Evolutionary conservation across 1,140 invertebrate genomes (phyloP), one percentile per base, ranked within the genome.

Genomic region (Hyles vespertilio): DNA sequence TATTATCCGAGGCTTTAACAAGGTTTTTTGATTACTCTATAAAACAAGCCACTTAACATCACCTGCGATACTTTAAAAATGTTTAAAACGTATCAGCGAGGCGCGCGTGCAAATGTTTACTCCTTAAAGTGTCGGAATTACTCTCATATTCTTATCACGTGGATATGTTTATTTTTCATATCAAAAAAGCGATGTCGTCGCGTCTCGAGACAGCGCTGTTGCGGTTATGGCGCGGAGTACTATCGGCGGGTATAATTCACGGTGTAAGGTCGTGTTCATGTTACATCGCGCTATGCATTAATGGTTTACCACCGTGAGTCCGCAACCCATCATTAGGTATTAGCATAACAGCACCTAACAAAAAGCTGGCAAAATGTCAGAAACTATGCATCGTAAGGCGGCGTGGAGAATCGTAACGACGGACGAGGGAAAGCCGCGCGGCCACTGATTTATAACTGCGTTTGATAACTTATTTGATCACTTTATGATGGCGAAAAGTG

Each of bases 401-500:
- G 65, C 74, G 71, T 77, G 68, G 62, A 74, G 74, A 84, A 87
- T 83, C 67, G 56, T 83, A 84, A 87, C 74, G 81, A 85, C 74
- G 65, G 65, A 50, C 54, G 70, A 59, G 78, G 76, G 79, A 87
- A 84, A 84, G 79, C 75, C 69, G 54, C 70, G 70, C 76, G 69
- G 56, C 61, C 50, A 56, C 72, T 84, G 77, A 84, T 82, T 84
- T 79, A 81, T 80, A 68, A 70, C 69, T 61, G 65, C 66, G 61
- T 77, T 72, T 87, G 84, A 83, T 80, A 76, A 84, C 77, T 79
- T 79, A 81, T 87, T 84, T 85, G 82, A 87, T 85, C 79, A 85
- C 81, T 84, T 84, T 87, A 84, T 85, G 81, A 87, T 85, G 71
- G 77, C 77, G 77, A 76, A 82, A 78, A 83, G 64, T 78, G 74